These are phyloP conservation scores for Cynodonichthys magdalenae DNA, from an alignment of 2,797 vertebrate species.

Conservation along the genomic window DNA sequence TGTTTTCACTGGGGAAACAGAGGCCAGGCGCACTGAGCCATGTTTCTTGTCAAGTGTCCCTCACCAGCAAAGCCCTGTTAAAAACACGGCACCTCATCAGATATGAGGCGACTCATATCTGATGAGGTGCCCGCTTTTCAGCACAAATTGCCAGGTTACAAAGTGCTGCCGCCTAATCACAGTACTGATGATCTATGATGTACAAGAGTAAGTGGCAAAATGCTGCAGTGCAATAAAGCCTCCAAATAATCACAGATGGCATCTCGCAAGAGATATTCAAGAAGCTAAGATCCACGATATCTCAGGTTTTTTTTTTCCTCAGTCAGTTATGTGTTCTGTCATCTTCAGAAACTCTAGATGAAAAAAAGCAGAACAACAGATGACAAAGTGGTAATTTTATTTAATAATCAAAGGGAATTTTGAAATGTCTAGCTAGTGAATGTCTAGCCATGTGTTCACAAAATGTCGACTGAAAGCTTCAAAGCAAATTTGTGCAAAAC, in stretches of 20 bases:
- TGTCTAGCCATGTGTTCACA: too few species aligned
- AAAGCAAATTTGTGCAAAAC: too few species aligned
- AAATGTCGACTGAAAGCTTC: too few species aligned
- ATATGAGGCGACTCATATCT: constrained; percentile 34
- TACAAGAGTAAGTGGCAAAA: constrained; percentile 12
- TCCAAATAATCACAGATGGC: constrained; percentile 21
- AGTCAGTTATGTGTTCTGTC: neutral
- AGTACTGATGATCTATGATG: constrained; percentile 33
- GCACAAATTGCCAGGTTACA: constrained; percentile 17
- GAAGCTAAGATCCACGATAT: neutral
- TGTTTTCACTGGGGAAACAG: constrained; percentile 51
- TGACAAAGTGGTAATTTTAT: too few species aligned
- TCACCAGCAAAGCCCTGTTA: constrained; percentile 30
- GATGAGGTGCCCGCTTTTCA: constrained; percentile 37
- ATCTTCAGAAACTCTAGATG: neutral
- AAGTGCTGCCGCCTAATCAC: constrained; percentile 35
- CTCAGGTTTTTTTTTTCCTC: constrained; percentile 4
- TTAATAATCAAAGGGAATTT: too few species aligned
- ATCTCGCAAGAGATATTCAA: constrained; percentile 11
- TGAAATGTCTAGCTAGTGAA: too few species aligned
- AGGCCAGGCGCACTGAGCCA: constrained; percentile 25
- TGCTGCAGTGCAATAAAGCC: constrained; percentile 14
- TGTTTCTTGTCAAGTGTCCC: constrained; percentile 39
- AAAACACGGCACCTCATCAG: constrained; percentile 34
- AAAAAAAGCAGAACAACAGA: too few species aligned